These are phyloP conservation scores for Eubasilissa regina DNA, from an alignment of 1,140 invertebrate species.

Conservation along the genomic window DNA sequence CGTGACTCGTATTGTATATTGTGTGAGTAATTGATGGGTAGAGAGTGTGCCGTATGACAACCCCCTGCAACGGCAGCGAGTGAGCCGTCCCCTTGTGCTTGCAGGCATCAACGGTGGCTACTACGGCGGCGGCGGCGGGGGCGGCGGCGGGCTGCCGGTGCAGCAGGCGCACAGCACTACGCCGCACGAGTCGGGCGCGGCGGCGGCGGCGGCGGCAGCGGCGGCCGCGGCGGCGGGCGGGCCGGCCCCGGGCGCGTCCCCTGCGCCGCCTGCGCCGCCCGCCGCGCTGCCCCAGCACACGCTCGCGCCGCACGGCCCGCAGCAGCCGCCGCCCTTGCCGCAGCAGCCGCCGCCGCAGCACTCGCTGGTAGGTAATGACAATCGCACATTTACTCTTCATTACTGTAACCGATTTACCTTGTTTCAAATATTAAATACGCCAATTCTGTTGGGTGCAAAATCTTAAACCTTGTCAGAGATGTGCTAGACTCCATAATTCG, in stretches of 20 bases:
- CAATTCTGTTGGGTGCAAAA: neutral
- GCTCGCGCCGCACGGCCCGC: conserved; percentile 45
- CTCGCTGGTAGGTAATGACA: conserved; percentile 52
- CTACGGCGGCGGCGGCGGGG: conserved; percentile 74
- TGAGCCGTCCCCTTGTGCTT: conserved; percentile 17
- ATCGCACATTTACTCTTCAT: conserved; percentile 16
- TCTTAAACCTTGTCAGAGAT: neutral
- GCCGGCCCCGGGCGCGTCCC: conserved; percentile 69
- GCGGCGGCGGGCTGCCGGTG: conserved; percentile 75
- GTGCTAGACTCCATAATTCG: no score
- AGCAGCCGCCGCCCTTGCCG: conserved; percentile 48
- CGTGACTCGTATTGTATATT: no score
- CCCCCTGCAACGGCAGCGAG: conserved; percentile 32
- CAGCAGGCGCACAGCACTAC: conserved; percentile 85
- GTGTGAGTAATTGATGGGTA: conserved; percentile 48
- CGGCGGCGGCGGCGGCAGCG: conserved; percentile 74
- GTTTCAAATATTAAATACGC: conserved; percentile 1
- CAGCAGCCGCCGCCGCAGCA: conserved; percentile 53
- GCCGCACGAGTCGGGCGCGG: conserved; percentile 77
- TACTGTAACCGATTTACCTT: neutral
- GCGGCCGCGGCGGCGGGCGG: conserved; percentile 73
- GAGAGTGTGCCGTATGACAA: conserved; percentile 3
- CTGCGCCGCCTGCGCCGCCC: conserved; percentile 67
- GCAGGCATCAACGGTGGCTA: conserved; percentile 58
- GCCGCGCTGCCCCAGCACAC: conserved; percentile 57